Conservation (phyloP, 2,797 vertebrate genomes). For the Megalops cyprinoides region DNA sequence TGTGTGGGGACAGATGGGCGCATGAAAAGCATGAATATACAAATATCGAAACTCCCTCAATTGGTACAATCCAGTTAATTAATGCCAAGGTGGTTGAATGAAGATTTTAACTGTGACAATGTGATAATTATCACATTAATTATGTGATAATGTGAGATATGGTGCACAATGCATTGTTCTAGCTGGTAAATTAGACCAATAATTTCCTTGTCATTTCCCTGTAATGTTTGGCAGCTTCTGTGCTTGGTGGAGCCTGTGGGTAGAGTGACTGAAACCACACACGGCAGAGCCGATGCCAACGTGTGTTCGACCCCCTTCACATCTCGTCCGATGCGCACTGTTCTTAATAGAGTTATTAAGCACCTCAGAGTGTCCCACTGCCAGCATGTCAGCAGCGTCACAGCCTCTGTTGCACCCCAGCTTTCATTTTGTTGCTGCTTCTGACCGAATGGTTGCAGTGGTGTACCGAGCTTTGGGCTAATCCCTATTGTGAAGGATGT, state of each 20-base stretch:
- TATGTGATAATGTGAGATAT: constrained; percentile 8
- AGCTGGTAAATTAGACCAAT: constrained; percentile 2
- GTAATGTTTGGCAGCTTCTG: not conserved
- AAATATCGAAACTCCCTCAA: constrained; percentile 8
- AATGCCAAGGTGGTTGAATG: constrained; percentile 10
- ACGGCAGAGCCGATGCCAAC: not conserved
- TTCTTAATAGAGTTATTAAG: not conserved
- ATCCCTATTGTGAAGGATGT: not conserved
- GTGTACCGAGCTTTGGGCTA: not conserved
- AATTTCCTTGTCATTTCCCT: not conserved
- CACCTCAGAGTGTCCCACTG: not conserved
- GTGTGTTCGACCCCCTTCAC: not conserved
- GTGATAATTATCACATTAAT: too few relatives aligned
- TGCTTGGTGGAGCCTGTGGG: not conserved
- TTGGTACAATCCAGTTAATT: not conserved
- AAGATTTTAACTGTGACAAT: too few relatives aligned
- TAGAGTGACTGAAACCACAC: not conserved
- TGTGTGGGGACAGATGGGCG: not conserved
- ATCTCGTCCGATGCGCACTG: not conserved
- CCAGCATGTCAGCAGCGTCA: not conserved
- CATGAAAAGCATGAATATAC: not conserved
- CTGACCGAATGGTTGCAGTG: not conserved
- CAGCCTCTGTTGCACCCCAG: too few relatives aligned
- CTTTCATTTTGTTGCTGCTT: too few relatives aligned
- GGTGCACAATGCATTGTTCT: constrained; percentile 17